A percentile compares a stretch with the other conserved stretches of the same genome.
Conservation (phyloP, 2,888 invertebrate species). For the Quadriops clusia region DNA sequence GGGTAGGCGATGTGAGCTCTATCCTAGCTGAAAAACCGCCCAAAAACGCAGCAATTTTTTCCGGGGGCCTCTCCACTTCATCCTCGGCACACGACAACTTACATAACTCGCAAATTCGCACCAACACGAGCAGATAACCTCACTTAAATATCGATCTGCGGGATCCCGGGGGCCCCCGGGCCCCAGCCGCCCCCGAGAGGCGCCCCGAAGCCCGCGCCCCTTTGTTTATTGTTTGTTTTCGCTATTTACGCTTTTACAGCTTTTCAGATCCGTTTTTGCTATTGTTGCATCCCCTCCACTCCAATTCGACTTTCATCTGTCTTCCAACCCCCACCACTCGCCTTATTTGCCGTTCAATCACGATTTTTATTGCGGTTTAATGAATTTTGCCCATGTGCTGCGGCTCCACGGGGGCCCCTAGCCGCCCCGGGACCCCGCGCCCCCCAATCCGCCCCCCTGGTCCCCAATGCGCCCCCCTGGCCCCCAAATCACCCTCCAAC, state of each 20-base stretch:
- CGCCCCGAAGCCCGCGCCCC: too few species aligned
- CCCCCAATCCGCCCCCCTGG: too few species aligned
- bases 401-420: too few species aligned
- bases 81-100: slow-evolving; percentile 12
- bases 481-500: too few species aligned
- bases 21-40: slow-evolving; percentile 22
- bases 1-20: slow-evolving; percentile 30
- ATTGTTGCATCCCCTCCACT: slow-evolving; percentile 26
- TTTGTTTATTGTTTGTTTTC: too few species aligned
- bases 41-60: slow-evolving; percentile 22
- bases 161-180: too few species aligned
- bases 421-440: too few species aligned
- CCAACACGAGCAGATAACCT: slow-evolving; percentile 29
- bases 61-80: slow-evolving; percentile 6
- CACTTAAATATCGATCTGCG: slow-evolving; percentile 37
- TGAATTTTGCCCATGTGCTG: too few species aligned
- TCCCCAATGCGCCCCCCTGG: too few species aligned
- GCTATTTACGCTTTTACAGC: background rate
- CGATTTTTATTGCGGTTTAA: too few species aligned
- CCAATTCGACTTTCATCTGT: slow-evolving; percentile 11
- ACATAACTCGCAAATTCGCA: slow-evolving; percentile 19
- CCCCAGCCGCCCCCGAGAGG: too few species aligned
- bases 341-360: too few species aligned
- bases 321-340: slow-evolving; percentile 18
- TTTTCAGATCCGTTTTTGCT: slow-evolving; percentile 24